Percentiles rank a stretch among this genome's conserved stretches.
Evolutionary conservation across 2,113 vertebrate species (phyloP).

Genomic region (Ameiurus melas): DNA sequence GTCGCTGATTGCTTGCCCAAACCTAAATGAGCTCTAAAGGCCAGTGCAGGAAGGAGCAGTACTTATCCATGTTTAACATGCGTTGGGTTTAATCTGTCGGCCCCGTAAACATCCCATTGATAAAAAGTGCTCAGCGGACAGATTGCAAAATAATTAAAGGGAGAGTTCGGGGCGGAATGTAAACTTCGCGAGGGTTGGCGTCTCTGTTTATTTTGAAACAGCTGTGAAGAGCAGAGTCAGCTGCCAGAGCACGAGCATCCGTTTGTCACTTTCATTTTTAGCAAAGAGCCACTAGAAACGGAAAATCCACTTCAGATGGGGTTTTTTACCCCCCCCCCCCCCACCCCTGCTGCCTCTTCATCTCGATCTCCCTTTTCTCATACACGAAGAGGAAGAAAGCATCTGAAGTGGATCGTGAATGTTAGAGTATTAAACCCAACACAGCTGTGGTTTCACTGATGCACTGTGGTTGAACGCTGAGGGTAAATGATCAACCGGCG

Average conservation of each 20-base stretch:
- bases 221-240: constrained; percentile 61
- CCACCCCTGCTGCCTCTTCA: not conserved
- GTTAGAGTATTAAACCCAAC: not conserved
- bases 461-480: not conserved
- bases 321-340: constrained; percentile 13
- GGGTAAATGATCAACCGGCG: not conserved
- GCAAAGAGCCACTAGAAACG: constrained; percentile 58
- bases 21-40: constrained; percentile 50
- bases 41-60: constrained; percentile 53
- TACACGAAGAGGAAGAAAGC: not conserved
- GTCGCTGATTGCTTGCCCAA: constrained; percentile 34
- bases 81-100: constrained; percentile 75
- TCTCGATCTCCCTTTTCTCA: not conserved
- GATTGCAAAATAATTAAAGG: constrained; percentile 77
- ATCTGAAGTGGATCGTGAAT: not conserved
- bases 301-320: constrained; percentile 53
- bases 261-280: constrained; percentile 63
- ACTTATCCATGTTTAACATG: constrained; percentile 73
- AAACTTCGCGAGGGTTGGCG: constrained; percentile 66
- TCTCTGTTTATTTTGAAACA: constrained; percentile 79
- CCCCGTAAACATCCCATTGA: constrained; percentile 79
- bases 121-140: constrained; percentile 78
- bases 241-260: constrained; percentile 60
- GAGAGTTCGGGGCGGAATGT: constrained; percentile 72
- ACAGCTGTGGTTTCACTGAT: not conserved